Base-by-base conservation (phyloP, 2,797 vertebrate species). In the Lemur catta region DNA sequence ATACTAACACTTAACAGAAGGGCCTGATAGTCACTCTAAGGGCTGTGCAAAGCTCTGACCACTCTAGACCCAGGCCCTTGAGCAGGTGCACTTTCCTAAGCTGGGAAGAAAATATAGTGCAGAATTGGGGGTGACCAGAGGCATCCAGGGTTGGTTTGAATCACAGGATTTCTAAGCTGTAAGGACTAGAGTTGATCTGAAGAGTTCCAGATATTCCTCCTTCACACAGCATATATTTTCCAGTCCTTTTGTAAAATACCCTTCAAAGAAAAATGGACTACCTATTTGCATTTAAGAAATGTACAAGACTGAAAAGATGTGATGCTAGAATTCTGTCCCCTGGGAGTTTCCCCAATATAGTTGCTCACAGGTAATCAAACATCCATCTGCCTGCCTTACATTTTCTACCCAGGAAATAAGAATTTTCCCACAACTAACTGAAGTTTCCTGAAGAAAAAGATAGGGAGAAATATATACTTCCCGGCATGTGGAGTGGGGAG, bases 341-440 rank as follows among this genome's bases (percentile, higher is more conserved):
- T 15, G 50, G 65, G 74, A 59, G 59, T 95, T 75, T 89, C 48
- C 35, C 22, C 28, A 57, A 3, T 13, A 15, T 6, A 33, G 55
- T 71, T 82, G 74, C 17, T n/a, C 86, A 67, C 5, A 65, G 48
- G 46, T 89, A 81, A 69, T 84, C 81, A 93, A 81, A 84, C 50
- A 92, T 22, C 1, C 4, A 14, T 71, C 35, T 74, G 22, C 61
- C 71, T 87, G 41, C 43, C 59, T 92, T 94, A 52, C 48, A 63
- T 91, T 76, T 95, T 95, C 84, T 92, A 48, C 35, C 65, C 20
- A 89, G 86, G 69, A 75, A 96, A 71, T 84, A 38, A 41, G 50
- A 65, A 76, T 79, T 67, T 95, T 90, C n/a, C 50, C 24, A 50
- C 35, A 94, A 93, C 24, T 90, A 78, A 85, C 48, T 74, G 59